Evolutionary conservation across 2,113 vertebrate genomes (phyloP), one percentile per base, ranked within the genome.

Genomic region (Forbesichthys agassizii): DNA sequence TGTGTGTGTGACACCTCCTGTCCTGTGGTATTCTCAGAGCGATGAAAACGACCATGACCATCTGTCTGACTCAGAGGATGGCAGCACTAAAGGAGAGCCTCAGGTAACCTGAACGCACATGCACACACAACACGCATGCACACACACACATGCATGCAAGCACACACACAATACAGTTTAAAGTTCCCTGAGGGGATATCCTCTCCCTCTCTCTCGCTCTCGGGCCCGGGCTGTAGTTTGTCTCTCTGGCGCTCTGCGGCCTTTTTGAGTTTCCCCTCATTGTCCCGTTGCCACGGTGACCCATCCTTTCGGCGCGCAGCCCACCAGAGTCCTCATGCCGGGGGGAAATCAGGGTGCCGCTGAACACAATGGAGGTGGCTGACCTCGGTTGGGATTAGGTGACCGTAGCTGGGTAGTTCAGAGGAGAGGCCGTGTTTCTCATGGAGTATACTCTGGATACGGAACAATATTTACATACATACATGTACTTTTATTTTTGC

Each of bases 1-100:
- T 66, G 49, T 27, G 51, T 49, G 7, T 65, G 42, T 68, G 42
- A 10, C 2, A 63, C 48, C 13, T 8, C 16, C 12, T 42, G 4
- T 53, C 20, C 11, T 64, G 5, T 4, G 16, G 66, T 6, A 60
- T 13, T 81, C 85, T 53, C 80, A 99, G 98, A 97, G 97, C 73
- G 96, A 98, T 86, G 96, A 98, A 92, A 97, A 98, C 73, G 96
- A 98, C 48, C 95, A 95, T 33, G 98, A 98, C 8, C 97, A 97
- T 33, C 96, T 92, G 0, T 97, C 96, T 0, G 98, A 98, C 88
- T 94, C 95, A 5, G 98, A 98, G 87, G 96, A 97, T 48, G 92
- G 95, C 83, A 94, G 94, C 88, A 95, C 90, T 90, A 97, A 94
- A 84, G 95, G 91, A 80, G 96, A 98, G 77, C 84, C 88, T 69